Evolutionary conservation across 37 sponge, comb jelly and placozoan genomes (phyloP).

Genomic region (Ianthella basta): DNA sequence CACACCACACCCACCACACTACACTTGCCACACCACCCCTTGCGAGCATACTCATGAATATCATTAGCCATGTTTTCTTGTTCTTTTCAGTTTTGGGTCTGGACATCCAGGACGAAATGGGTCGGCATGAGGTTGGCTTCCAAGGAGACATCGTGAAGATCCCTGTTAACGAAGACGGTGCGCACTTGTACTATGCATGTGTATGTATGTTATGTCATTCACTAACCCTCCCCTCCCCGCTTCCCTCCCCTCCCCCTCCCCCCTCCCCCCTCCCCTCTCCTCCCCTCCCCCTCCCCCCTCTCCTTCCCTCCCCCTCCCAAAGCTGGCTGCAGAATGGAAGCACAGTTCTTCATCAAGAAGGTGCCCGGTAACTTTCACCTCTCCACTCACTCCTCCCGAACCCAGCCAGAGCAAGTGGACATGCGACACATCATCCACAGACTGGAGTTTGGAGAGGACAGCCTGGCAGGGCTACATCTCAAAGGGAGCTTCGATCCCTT

Average conservation of each 20-base stretch:
- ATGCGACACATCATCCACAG: constrained; percentile 31
- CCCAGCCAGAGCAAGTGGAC: constrained; percentile 14
- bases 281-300: constrained; percentile 4
- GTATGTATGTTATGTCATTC: not conserved
- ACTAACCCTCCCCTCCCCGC: not conserved
- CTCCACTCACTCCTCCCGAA: constrained; percentile 45
- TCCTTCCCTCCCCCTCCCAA: not conserved
- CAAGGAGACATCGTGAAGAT: constrained; percentile 29
- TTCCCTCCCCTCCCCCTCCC: not conserved
- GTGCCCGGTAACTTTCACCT: constrained; percentile 51
- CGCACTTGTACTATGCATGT: too few species aligned
- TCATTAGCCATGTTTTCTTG: too few species aligned
- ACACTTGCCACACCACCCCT: too few species aligned
- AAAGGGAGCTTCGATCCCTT: constrained; percentile 25
- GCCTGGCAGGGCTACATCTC: not conserved
- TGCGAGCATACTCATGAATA: too few species aligned
- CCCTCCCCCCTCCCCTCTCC: not conserved
- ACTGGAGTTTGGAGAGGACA: constrained; percentile 37
- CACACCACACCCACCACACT: too few species aligned
- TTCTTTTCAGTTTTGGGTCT: constrained; percentile 21
- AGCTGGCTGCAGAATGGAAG: constrained; percentile 42
- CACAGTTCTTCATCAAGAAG: constrained; percentile 37
- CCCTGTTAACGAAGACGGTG: constrained; percentile 34
- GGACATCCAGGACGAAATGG: constrained; percentile 54
- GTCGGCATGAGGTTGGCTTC: constrained; percentile 50